These are phyloP conservation scores for Manacus vitellinus DNA, from an alignment of 2,113 vertebrate species.

Conservation along the genomic window DNA sequence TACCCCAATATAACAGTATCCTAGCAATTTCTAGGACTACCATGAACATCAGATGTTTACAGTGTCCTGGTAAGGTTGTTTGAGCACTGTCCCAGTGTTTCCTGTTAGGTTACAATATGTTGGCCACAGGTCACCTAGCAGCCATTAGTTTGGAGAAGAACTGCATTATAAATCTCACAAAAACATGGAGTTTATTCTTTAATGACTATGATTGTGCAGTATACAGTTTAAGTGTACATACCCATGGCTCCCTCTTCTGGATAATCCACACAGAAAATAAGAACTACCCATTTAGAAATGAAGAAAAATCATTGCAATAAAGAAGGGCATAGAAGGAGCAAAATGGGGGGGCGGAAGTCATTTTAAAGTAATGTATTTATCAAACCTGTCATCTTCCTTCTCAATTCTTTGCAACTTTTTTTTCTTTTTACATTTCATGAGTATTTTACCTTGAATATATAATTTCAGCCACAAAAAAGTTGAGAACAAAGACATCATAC, in stretches of 20 bases:
- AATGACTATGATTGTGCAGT: not conserved
- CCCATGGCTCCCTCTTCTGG: conserved; percentile 50
- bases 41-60: not conserved
- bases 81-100: not conserved
- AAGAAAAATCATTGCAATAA: not conserved
- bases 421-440: not conserved
- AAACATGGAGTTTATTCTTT: not conserved
- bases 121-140: not conserved
- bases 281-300: not conserved
- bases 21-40: not conserved
- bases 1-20: not conserved
- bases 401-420: not conserved
- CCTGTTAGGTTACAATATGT: not conserved
- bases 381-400: not conserved
- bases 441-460: not conserved
- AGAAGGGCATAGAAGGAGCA: not conserved
- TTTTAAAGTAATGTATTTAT: not conserved
- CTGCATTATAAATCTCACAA: not conserved
- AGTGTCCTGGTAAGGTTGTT: not conserved
- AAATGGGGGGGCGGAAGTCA: not conserved
- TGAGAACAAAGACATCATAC: not conserved
- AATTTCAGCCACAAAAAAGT: not conserved
- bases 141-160: not conserved
- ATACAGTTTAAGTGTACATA: not conserved
- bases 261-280: not conserved